Evolutionary conservation across 2,888 invertebrate species (phyloP), one percentile per base, ranked within the genome.

Genomic region (Fragum fragum): DNA sequence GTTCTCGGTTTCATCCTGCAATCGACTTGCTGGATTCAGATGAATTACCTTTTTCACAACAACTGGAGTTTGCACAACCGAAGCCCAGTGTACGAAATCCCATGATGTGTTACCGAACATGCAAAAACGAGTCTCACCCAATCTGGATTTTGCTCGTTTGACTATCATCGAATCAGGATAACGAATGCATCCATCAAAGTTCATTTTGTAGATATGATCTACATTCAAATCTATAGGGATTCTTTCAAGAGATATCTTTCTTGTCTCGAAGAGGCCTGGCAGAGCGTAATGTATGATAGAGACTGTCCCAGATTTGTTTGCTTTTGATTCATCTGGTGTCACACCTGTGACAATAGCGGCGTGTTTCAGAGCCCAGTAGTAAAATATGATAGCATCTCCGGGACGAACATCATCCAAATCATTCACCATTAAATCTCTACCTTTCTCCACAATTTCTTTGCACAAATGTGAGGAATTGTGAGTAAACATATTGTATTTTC

Each of bases 11-110:
- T 23, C 21, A 18, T 26, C 70, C 9, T 21, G 32, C 3, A 42
- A 16, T 23, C 1, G 70, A 11, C 29, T 29, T 52, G 26, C 0
- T 9, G 1, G 6, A 7, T n/a, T 16, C 18, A 29, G 53, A 29
- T 28, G 7, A 6, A 2, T 1, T 29, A 5, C n/a, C 18, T 32
- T 26, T 2, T 68, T 18, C 0, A 75, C 47, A 47, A 78, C 21
- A 14, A 29, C 47, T 16, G 78, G 78, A 14, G 0, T 72, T 28
- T 82, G 78, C 16, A 79, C 63, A 3, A 82, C 82, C n/a, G 74
- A 75, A n/a, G 82, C 78, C 82, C 82, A 82, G 26, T 79, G 79
- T 7, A 73, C 82, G 18, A 82, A 53, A 26, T 78, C 72, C 57
- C 52, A 76, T 6, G 82, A 79, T 7, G 75, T 78, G 47, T 82